Conservation (phyloP, 2,797 vertebrate genomes). For the Echeneis naucrates region DNA sequence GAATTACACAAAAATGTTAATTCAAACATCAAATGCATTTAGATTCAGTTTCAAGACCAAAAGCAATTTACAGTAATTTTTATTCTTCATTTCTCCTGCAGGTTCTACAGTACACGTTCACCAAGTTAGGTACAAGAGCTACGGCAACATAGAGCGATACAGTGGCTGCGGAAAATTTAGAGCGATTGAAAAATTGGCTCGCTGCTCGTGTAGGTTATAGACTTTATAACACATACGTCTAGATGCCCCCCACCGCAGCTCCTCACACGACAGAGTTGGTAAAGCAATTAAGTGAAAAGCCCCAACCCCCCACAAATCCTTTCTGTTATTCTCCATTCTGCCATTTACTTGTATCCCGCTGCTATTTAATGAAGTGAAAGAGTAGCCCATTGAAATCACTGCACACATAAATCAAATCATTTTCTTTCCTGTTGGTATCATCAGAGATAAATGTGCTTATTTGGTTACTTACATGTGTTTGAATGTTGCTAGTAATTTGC, state of each 20-base stretch:
- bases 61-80: constrained; percentile 1
- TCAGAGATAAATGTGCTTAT: constrained; percentile 25
- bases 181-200: constrained; percentile 31
- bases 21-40: neutral
- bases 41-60: neutral
- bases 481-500: constrained; percentile 11
- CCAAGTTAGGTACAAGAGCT: neutral
- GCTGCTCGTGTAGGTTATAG: constrained; percentile 25
- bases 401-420: constrained; percentile 68
- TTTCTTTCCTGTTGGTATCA: constrained; percentile 7
- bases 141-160: constrained; percentile 24
- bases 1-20: neutral
- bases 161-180: constrained; percentile 12
- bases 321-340: constrained; percentile 47
- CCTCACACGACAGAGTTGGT: constrained; percentile 34
- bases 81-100: neutral
- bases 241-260: constrained; percentile 54
- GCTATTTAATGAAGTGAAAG: constrained; percentile 72
- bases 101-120: neutral
- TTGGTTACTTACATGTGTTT: constrained; percentile 22
- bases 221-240: constrained; percentile 64
- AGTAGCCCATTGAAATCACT: constrained; percentile 72
- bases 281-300: constrained; percentile 66
- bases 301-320: constrained; percentile 23
- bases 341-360: constrained; percentile 60